Evolutionary conservation across 2,888 invertebrate genomes (phyloP).

Genomic region (Troides oblongomaculatus): DNA sequence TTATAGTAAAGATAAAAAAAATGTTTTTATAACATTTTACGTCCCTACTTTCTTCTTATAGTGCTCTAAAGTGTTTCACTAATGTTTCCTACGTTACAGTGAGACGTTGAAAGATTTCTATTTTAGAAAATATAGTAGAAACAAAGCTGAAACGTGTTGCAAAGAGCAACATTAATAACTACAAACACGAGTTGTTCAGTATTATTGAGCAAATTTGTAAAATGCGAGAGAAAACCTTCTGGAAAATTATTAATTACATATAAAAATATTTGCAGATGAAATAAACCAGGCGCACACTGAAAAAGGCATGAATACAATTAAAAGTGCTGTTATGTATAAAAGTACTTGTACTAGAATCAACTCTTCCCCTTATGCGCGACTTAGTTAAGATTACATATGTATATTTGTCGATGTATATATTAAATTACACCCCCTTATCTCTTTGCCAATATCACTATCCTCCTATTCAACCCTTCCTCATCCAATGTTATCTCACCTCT

Average conservation of each 20-base stretch:
- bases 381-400: no score
- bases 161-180: conserved; percentile 4
- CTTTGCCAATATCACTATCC: no score
- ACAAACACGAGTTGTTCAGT: not conserved
- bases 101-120: conserved; percentile 7
- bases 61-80: conserved; percentile 1
- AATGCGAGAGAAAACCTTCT: not conserved
- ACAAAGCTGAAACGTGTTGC: conserved; percentile 4
- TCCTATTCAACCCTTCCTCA: no score
- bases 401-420: no score
- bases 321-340: no score
- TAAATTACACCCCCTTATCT: no score
- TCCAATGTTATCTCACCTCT: no score
- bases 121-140: conserved; percentile 2
- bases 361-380: no score
- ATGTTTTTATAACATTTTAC: not conserved
- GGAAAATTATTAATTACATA: not conserved
- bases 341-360: no score
- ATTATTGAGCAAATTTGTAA: not conserved
- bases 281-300: not conserved
- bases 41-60: not conserved
- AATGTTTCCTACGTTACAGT: conserved; percentile 1
- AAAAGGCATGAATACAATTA: not conserved
- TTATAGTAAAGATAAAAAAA: not conserved
- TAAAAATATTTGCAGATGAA: conserved; percentile 1